Percentiles rank a stretch among this genome's conserved stretches.
Evolutionary conservation across 2,113 vertebrate genomes (phyloP).

Genomic region (Excalfactoria chinensis): DNA sequence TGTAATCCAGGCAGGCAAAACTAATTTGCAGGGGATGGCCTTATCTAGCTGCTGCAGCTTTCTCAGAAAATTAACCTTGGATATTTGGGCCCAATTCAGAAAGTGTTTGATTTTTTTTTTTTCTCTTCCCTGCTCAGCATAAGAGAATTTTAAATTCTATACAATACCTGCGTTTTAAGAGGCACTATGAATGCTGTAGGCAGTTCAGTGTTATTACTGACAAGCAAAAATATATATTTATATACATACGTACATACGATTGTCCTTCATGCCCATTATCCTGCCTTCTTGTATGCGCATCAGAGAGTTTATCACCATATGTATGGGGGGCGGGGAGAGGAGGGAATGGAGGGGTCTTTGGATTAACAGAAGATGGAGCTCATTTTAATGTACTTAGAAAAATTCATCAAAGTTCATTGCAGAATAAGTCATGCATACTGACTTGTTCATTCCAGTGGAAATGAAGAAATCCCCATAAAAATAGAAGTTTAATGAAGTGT

Average conservation of each 20-base stretch:
- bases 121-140: conserved; percentile 81
- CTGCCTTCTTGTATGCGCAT: conserved; percentile 74
- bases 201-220: conserved; percentile 85
- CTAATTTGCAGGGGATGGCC: conserved; percentile 99
- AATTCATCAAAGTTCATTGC: conserved; percentile 85
- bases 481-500: conserved; percentile 84
- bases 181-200: conserved; percentile 80
- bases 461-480: conserved; percentile 85
- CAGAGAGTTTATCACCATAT: conserved; percentile 74
- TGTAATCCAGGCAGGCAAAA: conserved; percentile 99
- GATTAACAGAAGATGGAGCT: conserved; percentile 80
- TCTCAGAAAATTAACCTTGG: conserved; percentile 99
- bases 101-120: conserved; percentile 92
- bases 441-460: conserved; percentile 84
- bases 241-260: conserved; percentile 66
- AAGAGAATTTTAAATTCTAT: conserved; percentile 86
- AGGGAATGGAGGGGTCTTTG: conserved; percentile 3
- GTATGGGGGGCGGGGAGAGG: background rate
- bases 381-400: conserved; percentile 84
- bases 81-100: conserved; percentile 99
- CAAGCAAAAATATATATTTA: conserved; percentile 79
- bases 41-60: conserved; percentile 99
- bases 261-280: conserved; percentile 80
- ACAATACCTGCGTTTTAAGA: conserved; percentile 87
- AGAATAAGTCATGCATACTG: conserved; percentile 81